A percentile compares a stretch with the other conserved stretches of the same genome.
Conservation (phyloP, 2,797 vertebrate species). For the Mastacembelus armatus region DNA sequence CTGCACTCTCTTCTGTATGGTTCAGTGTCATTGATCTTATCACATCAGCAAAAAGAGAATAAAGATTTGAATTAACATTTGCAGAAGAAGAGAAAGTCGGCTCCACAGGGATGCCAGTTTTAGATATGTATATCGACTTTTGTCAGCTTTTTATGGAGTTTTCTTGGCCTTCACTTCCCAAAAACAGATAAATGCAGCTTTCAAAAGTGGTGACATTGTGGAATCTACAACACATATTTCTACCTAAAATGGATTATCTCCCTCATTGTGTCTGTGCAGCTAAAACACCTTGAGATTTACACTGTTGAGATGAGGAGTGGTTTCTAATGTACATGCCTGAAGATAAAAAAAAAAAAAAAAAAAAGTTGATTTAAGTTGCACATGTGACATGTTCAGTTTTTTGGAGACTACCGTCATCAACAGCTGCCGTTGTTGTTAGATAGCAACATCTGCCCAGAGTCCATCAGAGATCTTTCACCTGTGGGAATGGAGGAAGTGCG, state of each 20-base stretch:
- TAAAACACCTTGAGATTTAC: neutral
- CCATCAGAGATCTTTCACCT: neutral
- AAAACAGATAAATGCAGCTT: neutral
- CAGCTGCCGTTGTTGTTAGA: constrained; percentile 12
- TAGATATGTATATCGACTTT: no score
- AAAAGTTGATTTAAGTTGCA: neutral
- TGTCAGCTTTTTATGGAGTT: neutral
- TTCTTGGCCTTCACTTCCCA: neutral
- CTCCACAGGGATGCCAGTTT: no score
- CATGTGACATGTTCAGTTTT: neutral
- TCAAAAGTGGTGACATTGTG: neutral
- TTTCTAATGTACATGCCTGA: neutral
- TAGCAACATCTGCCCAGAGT: constrained; percentile 3
- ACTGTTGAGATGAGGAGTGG: neutral
- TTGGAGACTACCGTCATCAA: constrained; percentile 4
- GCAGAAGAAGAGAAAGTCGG: neutral
- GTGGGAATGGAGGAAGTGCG: neutral
- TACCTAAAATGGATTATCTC: neutral
- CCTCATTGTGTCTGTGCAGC: accelerated
- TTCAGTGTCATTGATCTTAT: neutral
- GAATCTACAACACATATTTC: neutral
- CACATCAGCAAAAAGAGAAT: neutral
- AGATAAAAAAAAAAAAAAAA: neutral
- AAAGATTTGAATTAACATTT: neutral
- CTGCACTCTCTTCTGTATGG: no score